Percentiles rank a stretch among this genome's conserved stretches.
These are phyloP conservation scores for Tuberolachnus salignus DNA, from an alignment of 2,888 invertebrate genomes.

Conservation along the genomic window DNA sequence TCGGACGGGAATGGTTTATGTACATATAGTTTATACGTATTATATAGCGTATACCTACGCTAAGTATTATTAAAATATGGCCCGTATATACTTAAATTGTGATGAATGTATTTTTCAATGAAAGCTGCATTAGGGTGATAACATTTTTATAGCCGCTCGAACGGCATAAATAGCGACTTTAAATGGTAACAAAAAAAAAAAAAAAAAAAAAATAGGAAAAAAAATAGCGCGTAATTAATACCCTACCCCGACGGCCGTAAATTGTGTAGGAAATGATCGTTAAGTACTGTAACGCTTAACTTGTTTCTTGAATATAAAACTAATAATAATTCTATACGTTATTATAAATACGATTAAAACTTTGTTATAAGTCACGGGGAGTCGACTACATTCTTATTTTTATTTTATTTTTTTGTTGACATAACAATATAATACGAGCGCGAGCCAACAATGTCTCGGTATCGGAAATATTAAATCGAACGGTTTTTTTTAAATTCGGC, in stretches of 20 bases:
- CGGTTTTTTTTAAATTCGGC: too few species aligned
- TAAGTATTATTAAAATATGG: conserved; percentile 41
- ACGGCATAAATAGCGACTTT: conserved; percentile 29
- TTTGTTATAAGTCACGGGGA: too few species aligned
- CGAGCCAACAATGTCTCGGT: background rate
- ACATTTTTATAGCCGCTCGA: conserved; percentile 30
- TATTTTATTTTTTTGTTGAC: too few species aligned
- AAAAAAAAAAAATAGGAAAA: conserved; percentile 1
- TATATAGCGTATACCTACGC: conserved; percentile 17
- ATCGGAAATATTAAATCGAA: too few species aligned
- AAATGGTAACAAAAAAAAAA: conserved; percentile 27
- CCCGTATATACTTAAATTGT: conserved; percentile 2
- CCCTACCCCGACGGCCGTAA: conserved; percentile 2
- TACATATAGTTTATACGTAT: conserved; percentile 10
- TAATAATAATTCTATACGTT: background rate
- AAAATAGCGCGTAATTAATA: conserved; percentile 37
- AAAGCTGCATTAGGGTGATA: conserved; percentile 47
- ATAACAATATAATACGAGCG: too few species aligned
- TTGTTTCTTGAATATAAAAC: background rate
- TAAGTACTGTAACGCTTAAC: conserved; percentile 14
- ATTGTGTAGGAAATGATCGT: conserved; percentile 10
- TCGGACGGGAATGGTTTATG: conserved; percentile 17
- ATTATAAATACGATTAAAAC: background rate
- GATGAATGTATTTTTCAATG: conserved; percentile 42
- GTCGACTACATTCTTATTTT: too few species aligned